Percentiles rank a stretch among this genome's conserved stretches.
phyloP scores from a whole-genome alignment of 2,888 invertebrate genomes.

The Drosophila kanekoi region DNA sequence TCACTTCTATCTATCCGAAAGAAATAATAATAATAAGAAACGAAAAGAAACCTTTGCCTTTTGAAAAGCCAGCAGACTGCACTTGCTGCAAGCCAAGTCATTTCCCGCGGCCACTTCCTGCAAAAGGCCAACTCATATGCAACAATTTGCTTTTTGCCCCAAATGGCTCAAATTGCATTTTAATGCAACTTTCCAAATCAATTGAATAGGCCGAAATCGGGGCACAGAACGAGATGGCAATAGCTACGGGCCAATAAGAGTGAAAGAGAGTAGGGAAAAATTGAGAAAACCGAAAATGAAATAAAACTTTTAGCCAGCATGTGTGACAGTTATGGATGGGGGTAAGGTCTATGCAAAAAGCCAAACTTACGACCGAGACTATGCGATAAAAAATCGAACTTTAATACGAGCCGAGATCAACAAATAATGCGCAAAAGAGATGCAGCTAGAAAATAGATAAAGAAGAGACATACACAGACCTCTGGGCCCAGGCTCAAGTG shows the following conservation, averaged over 20 bases:
- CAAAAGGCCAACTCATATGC: conserved; percentile 30
- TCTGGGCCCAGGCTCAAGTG: conserved; percentile 73
- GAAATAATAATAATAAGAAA: conserved; percentile 2
- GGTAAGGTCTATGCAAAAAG: conserved; percentile 46
- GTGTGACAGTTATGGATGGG: conserved; percentile 76
- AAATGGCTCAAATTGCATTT: conserved; percentile 71
- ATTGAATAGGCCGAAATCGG: conserved; percentile 42
- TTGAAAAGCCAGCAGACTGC: conserved; percentile 28
- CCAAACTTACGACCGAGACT: conserved; percentile 64
- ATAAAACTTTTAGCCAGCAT: conserved; percentile 66
- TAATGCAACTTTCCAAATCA: conserved; percentile 81
- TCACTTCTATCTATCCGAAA: conserved; percentile 6
- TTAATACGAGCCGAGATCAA: conserved; percentile 73
- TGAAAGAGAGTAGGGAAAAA: conserved; percentile 5
- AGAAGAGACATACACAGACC: conserved; percentile 32
- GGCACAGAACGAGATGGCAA: background rate
- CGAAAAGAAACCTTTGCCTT: conserved; percentile 13
- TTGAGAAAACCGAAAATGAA: conserved; percentile 55
- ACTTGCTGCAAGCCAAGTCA: conserved; percentile 49
- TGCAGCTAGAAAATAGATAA: background rate
- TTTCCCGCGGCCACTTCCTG: conserved; percentile 51
- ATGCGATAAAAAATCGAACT: conserved; percentile 76
- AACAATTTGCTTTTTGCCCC: conserved; percentile 36
- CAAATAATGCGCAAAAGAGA: conserved; percentile 63
- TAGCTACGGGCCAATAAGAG: conserved; percentile 1